These are phyloP conservation scores for Agrochola lychnidis DNA, from an alignment of 2,888 invertebrate species.

Conservation along the genomic window DNA sequence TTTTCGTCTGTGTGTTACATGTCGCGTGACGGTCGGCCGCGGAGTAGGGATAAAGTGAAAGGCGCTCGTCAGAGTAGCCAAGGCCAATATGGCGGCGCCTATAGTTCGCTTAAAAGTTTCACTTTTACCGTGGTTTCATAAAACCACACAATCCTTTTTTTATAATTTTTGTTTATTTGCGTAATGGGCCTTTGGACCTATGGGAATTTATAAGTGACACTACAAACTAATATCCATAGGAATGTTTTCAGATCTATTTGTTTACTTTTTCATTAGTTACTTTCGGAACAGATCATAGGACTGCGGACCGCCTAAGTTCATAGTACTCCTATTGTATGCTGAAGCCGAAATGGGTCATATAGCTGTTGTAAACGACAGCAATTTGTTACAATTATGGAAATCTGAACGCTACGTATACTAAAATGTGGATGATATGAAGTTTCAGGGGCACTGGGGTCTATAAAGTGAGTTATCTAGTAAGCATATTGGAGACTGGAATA, in stretches of 20 bases:
- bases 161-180: no score
- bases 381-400: constrained; percentile 34
- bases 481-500: background rate
- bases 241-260: background rate
- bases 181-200: background rate
- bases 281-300: background rate
- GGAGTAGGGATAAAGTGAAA: no score
- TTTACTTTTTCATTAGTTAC: background rate
- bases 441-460: background rate
- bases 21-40: no score
- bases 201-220: background rate
- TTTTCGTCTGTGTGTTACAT: no score
- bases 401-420: background rate
- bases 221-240: background rate
- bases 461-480: background rate
- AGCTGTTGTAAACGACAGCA: background rate
- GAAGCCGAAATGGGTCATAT: background rate
- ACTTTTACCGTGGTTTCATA: no score
- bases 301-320: background rate
- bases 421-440: background rate
- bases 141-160: no score
- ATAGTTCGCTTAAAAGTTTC: no score
- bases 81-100: no score
- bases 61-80: no score
- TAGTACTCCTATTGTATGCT: background rate